These are phyloP conservation scores for Simalia tracyae DNA, from an alignment of 2,797 vertebrate species.

Conservation along the genomic window DNA sequence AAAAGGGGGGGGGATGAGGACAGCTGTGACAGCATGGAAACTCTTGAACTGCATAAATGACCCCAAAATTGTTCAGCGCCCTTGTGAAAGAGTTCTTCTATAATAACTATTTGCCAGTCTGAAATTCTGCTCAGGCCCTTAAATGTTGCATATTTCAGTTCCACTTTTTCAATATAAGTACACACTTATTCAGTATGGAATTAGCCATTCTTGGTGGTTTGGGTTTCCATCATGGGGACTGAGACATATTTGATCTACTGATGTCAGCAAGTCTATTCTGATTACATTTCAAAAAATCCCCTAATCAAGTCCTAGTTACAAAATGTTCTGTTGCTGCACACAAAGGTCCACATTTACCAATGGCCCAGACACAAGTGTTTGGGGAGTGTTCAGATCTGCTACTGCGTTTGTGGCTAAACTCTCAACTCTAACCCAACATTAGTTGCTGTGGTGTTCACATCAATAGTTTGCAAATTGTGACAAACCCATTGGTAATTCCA, in stretches of 20 bases:
- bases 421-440: not conserved
- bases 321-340: slow-evolving; percentile 24
- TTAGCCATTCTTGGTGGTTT: slow-evolving; percentile 56
- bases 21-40: slow-evolving; percentile 58
- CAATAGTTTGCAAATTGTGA: not conserved
- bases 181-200: slow-evolving; percentile 28
- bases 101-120: slow-evolving; percentile 45
- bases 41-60: slow-evolving; percentile 61
- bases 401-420: not conserved
- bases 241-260: not conserved
- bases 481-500: not conserved
- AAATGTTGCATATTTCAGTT: slow-evolving; percentile 30
- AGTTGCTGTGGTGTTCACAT: not conserved
- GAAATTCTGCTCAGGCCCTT: slow-evolving; percentile 55
- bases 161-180: slow-evolving; percentile 29
- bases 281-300: not conserved
- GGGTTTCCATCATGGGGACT: slow-evolving; percentile 48
- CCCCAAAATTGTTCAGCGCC: slow-evolving; percentile 64
- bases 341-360: not conserved
- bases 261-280: not conserved
- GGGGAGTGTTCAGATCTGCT: not conserved
- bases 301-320: slow-evolving; percentile 42
- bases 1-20: slow-evolving; percentile 47
- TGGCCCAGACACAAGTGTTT: not conserved
- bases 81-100: slow-evolving; percentile 56